Conservation (phyloP, 2,797 vertebrate species). For the Apodemus agrarius region DNA sequence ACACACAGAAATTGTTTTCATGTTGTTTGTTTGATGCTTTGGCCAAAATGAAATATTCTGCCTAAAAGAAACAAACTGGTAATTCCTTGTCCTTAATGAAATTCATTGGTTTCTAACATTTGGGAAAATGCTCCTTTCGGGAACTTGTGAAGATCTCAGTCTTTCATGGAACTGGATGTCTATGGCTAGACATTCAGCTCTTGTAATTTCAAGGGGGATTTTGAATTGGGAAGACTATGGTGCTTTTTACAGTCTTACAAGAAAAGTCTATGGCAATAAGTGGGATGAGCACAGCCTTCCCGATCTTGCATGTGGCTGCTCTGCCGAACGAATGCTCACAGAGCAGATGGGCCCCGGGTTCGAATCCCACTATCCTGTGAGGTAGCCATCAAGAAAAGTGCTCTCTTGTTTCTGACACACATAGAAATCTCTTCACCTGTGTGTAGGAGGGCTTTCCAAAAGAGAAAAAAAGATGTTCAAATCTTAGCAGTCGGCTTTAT, state of each 20-base stretch:
- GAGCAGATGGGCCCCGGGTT: constrained; percentile 50
- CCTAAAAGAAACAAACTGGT: not conserved
- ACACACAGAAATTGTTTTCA: not conserved
- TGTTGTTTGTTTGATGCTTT: constrained; percentile 53
- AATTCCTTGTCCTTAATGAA: constrained; percentile 30
- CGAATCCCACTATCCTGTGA: not conserved
- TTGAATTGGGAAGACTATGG: constrained; percentile 49
- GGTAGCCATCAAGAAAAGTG: constrained; percentile 57
- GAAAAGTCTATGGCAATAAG: constrained; percentile 61
- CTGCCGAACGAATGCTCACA: constrained; percentile 60
- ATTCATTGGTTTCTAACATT: constrained; percentile 25
- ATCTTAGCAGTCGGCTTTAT: constrained; percentile 52
- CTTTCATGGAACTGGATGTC: not conserved
- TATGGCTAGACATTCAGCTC: constrained; percentile 50
- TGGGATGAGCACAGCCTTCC: constrained; percentile 13
- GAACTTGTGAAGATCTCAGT: not conserved
- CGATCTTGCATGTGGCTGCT: constrained; percentile 1
- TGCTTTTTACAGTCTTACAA: constrained; percentile 18
- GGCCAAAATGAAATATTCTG: not conserved
- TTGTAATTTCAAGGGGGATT: constrained; percentile 44
- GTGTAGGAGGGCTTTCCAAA: constrained; percentile 59
- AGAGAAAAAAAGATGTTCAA: not conserved
- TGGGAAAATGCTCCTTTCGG: constrained; percentile 17
- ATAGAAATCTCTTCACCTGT: constrained; percentile 66
- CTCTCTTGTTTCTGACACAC: constrained; percentile 80